Percentiles rank a stretch among this genome's conserved stretches.
Evolutionary conservation across 2,888 invertebrate genomes (phyloP).

Genomic region (Salticus scenicus): DNA sequence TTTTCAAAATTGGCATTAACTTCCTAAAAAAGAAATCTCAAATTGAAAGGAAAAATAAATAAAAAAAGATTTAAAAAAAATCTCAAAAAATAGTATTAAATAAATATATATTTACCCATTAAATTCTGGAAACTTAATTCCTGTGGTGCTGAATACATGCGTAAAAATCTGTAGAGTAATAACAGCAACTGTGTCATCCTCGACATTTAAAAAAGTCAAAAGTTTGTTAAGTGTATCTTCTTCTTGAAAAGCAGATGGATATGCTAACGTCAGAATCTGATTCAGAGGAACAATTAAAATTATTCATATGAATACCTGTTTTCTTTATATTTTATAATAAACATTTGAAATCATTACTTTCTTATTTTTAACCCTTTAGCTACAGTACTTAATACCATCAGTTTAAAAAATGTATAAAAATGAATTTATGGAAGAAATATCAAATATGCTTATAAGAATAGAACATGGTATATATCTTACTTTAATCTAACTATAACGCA

Average conservation of each 20-base stretch:
- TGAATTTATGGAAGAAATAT: too few relatives aligned
- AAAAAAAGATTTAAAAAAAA: not conserved
- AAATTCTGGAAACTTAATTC: constrained; percentile 74
- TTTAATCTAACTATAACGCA: too few relatives aligned
- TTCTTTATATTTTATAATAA: too few relatives aligned
- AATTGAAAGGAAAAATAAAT: not conserved
- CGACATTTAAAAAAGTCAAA: constrained; percentile 85
- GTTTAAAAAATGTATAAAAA: too few relatives aligned
- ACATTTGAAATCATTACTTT: too few relatives aligned
- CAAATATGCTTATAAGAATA: too few relatives aligned
- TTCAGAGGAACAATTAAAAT: too few relatives aligned
- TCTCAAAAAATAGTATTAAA: not conserved
- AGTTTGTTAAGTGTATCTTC: constrained; percentile 83
- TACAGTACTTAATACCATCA: too few relatives aligned
- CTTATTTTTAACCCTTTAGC: too few relatives aligned
- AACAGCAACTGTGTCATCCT: constrained; percentile 87
- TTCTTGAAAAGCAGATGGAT: constrained; percentile 93
- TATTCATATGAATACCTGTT: too few relatives aligned
- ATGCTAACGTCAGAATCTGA: constrained; percentile 90
- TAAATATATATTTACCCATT: constrained; percentile 74
- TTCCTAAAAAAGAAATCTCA: constrained; percentile 80
- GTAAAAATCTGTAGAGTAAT: constrained; percentile 86
- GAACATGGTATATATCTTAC: too few relatives aligned
- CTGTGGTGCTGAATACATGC: constrained; percentile 75
- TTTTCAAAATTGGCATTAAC: constrained; percentile 89